Evolutionary conservation across 2,888 invertebrate species (phyloP).

Genomic region (Stenolophus ochropezus): DNA sequence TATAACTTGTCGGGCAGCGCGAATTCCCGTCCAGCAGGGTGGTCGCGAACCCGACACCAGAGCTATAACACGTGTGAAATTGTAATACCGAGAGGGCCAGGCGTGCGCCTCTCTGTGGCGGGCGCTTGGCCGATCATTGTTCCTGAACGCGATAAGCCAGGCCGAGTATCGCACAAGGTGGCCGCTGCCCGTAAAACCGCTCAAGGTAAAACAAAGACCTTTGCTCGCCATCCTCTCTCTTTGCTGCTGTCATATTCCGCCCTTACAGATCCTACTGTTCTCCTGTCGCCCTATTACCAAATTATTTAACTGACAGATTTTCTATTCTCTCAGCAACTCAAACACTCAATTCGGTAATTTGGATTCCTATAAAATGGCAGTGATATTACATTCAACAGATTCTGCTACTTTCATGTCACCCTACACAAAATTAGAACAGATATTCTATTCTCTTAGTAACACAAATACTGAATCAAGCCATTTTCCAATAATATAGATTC

Average conservation of each 20-base stretch:
- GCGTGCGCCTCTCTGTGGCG: constrained; percentile 10
- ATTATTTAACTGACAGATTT: no score
- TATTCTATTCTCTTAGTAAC: no score
- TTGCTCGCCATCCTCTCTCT: constrained; percentile 9
- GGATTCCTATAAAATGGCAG: no score
- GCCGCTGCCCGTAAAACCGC: constrained; percentile 48
- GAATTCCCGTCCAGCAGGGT: constrained; percentile 46
- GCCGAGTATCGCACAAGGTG: constrained; percentile 46
- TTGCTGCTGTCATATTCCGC: constrained; percentile 11
- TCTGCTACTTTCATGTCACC: no score
- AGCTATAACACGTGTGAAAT: constrained; percentile 56
- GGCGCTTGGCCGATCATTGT: constrained; percentile 19
- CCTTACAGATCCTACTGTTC: background rate
- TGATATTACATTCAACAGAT: no score
- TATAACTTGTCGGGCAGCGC: constrained; percentile 51
- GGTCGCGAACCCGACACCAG: constrained; percentile 53
- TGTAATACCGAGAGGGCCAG: constrained; percentile 36
- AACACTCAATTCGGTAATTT: no score
- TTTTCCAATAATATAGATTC: no score
- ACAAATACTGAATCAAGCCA: no score
- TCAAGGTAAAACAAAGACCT: constrained; percentile 32
- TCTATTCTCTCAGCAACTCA: no score
- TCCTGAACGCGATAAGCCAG: constrained; percentile 32
- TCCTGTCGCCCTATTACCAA: no score
- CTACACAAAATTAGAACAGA: no score